Conservation (phyloP, 2,113 vertebrate species). For the Tyrannus savana region DNA sequence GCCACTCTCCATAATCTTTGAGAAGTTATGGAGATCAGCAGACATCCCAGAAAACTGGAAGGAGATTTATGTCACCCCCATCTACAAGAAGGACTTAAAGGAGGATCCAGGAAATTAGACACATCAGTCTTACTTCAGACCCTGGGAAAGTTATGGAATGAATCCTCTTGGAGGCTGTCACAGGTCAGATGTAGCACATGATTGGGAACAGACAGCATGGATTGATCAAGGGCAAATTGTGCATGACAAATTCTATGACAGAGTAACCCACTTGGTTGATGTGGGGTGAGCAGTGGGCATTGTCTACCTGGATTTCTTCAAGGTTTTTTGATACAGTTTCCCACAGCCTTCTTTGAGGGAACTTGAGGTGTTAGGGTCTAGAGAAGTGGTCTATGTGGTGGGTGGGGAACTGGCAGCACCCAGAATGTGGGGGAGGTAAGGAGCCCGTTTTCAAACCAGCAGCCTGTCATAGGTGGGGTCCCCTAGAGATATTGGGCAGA, state of each 20-base stretch:
- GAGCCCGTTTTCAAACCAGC: background rate
- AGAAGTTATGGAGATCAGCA: background rate
- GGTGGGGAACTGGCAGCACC: background rate
- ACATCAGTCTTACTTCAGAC: background rate
- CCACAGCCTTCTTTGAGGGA: background rate
- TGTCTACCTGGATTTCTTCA: background rate
- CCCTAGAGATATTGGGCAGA: background rate
- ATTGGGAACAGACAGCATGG: background rate
- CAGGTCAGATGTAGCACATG: background rate
- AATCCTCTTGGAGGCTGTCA: background rate
- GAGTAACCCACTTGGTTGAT: background rate
- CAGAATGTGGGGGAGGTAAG: background rate
- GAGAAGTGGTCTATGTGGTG: rapidly evolving
- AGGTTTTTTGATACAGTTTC: background rate
- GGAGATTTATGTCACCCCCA: background rate
- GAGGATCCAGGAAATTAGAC: background rate
- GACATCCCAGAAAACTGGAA: background rate
- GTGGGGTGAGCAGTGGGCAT: rapidly evolving
- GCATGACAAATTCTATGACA: background rate
- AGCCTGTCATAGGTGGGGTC: background rate
- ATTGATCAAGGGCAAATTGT: background rate
- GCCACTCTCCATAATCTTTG: background rate
- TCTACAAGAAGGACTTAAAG: background rate
- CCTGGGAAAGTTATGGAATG: background rate
- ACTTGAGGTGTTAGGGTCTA: background rate